A percentile compares a stretch with the other conserved stretches of the same genome.
Conservation (phyloP, 2,113 vertebrate species). For the Dinomys branickii region DNA sequence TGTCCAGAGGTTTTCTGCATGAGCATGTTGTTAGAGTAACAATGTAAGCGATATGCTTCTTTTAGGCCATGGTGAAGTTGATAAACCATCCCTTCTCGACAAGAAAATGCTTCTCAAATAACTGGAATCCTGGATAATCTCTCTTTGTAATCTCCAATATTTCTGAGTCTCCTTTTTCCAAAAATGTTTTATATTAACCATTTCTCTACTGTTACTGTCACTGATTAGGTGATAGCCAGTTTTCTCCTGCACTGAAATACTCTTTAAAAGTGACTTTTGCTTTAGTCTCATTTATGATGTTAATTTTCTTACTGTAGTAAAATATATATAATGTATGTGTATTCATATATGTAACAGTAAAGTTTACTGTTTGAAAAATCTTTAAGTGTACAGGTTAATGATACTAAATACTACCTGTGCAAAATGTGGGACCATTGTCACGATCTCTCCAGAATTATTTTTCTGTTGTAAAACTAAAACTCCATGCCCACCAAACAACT, state of each 20-base stretch:
- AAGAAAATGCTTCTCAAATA: neutral
- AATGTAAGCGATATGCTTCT: neutral
- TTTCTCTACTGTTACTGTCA: neutral
- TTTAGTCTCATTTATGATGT: neutral
- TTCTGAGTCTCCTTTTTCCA: neutral
- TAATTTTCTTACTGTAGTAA: neutral
- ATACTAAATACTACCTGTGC: neutral
- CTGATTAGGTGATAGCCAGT: neutral
- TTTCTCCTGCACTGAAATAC: constrained; percentile 5
- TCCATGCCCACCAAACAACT: neutral
- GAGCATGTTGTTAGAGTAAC: neutral
- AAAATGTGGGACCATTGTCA: neutral
- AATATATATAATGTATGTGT: neutral
- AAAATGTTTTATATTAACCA: neutral
- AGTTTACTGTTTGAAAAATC: neutral
- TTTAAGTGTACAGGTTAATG: neutral
- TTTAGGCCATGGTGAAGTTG: neutral
- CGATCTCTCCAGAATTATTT: neutral
- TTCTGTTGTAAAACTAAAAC: neutral
- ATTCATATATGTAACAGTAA: neutral
- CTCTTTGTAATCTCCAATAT: neutral
- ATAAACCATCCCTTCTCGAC: neutral
- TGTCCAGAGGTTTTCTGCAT: neutral
- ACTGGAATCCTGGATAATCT: constrained; percentile 4
- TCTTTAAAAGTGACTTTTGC: constrained; percentile 23